Evolutionary conservation across 2,888 invertebrate species (phyloP).

Genomic region (Fragum sueziense): DNA sequence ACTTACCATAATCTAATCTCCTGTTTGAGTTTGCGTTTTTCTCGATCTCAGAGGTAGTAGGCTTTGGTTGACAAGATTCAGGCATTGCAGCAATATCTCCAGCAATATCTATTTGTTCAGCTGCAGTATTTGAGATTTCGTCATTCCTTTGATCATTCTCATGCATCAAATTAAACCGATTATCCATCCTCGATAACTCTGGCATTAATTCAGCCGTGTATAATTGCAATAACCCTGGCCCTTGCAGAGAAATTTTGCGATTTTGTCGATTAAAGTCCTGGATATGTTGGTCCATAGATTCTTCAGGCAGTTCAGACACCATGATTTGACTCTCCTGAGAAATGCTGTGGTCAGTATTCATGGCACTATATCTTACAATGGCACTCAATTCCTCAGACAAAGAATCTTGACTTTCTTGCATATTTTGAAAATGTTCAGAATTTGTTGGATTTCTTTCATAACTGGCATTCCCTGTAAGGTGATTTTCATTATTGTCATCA

Average conservation of each 20-base stretch:
- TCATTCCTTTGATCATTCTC: not conserved
- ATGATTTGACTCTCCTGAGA: not conserved
- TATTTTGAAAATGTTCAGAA: conserved; percentile 41
- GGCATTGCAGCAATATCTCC: not conserved
- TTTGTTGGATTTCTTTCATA: conserved; percentile 32
- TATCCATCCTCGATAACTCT: not conserved
- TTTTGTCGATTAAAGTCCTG: not conserved
- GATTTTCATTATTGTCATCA: conserved; percentile 1
- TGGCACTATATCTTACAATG: conserved; percentile 21
- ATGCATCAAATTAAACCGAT: not conserved
- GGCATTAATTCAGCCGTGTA: conserved; percentile 16
- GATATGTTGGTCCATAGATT: not conserved
- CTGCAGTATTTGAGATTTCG: not conserved
- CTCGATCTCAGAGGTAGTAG: not conserved
- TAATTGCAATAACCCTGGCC: conserved; percentile 49
- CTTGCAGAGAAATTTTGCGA: not conserved
- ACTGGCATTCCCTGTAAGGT: too few species aligned
- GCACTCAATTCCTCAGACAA: not conserved
- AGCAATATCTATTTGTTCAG: not conserved
- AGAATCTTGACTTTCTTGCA: not conserved
- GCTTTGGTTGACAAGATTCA: not conserved
- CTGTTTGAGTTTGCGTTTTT: not conserved
- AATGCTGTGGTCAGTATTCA: not conserved
- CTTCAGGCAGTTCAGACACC: conserved; percentile 5
- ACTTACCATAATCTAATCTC: not conserved